These are phyloP conservation scores for Acanthochromis polyacanthus DNA, from an alignment of 2,113 vertebrate species.

Conservation along the genomic window DNA sequence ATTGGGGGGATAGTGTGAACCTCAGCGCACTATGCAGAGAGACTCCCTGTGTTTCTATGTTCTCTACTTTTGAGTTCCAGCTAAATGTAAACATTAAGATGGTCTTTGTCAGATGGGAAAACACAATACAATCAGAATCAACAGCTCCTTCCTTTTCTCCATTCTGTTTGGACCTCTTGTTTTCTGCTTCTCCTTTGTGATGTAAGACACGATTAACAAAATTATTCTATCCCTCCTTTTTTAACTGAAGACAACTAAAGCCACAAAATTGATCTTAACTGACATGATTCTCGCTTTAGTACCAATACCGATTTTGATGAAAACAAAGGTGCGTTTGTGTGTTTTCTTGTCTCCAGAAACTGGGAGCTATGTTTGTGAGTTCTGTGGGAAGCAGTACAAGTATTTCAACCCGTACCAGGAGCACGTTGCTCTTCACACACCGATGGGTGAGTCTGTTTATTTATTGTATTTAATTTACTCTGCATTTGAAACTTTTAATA, in stretches of 20 bases:
- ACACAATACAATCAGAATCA: conserved; percentile 24
- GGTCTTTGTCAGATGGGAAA: not conserved
- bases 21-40: conserved; percentile 21
- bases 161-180: conserved; percentile 17
- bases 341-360: conserved; percentile 88
- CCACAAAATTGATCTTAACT: conserved; percentile 28
- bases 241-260: conserved; percentile 41
- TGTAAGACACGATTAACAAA: conserved; percentile 28
- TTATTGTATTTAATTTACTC: not conserved
- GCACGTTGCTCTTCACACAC: conserved; percentile 96
- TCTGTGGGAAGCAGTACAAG: conserved; percentile 99
- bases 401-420: conserved; percentile 99
- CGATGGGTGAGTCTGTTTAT: conserved; percentile 88
- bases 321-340: conserved; percentile 41
- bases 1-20: conserved; percentile 33
- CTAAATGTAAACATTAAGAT: conserved; percentile 25
- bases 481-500: not conserved
- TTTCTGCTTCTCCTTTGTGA: conserved; percentile 29
- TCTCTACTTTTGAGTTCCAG: conserved; percentile 10
- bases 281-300: conserved; percentile 10
- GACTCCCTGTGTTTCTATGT: conserved; percentile 9
- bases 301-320: not conserved
- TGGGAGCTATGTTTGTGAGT: conserved; percentile 97
- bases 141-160: conserved; percentile 25
- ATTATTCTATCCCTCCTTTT: conserved; percentile 1